Conservation (phyloP, 2,797 vertebrate species). For the Simalia tracyae region DNA sequence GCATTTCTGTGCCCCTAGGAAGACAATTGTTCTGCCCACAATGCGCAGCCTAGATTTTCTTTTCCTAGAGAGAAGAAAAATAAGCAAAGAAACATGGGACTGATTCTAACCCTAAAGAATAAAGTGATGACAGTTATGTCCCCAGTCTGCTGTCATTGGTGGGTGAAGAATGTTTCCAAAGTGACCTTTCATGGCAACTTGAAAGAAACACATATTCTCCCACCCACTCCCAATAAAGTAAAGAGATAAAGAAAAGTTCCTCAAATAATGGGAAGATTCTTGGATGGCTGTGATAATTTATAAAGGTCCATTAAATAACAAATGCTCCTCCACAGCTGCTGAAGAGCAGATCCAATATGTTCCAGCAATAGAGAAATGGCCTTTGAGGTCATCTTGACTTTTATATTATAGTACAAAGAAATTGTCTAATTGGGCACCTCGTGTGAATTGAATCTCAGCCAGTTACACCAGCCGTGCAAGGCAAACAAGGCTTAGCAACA, state of each 20-base stretch:
- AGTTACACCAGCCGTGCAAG: constrained; percentile 24
- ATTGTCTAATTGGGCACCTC: constrained; percentile 64
- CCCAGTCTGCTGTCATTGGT: constrained; percentile 39
- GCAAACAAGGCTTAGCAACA: neutral
- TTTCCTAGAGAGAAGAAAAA: neutral
- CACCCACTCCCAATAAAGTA: neutral
- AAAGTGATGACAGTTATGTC: constrained; percentile 37
- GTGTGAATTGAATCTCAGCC: constrained; percentile 29
- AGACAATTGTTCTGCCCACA: neutral
- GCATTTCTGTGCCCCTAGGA: neutral
- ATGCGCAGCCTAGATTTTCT: neutral
- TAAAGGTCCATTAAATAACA: constrained; percentile 52
- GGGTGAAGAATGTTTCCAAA: constrained; percentile 39
- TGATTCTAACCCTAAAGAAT: constrained; percentile 10
- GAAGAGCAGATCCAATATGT: constrained; percentile 57
- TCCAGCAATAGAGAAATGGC: constrained; percentile 45
- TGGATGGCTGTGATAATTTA: constrained; percentile 54
- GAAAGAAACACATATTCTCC: constrained; percentile 18
- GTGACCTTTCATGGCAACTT: constrained; percentile 30
- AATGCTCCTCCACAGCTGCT: constrained; percentile 60
- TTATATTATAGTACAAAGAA: constrained; percentile 43
- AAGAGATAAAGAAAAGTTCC: constrained; percentile 26
- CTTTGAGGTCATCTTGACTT: constrained; percentile 54
- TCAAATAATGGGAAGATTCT: constrained; percentile 50
- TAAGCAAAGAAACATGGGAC: constrained; percentile 1